phyloP scores from a whole-genome alignment of 2,113 vertebrate genomes.

The Pan paniscus region DNA sequence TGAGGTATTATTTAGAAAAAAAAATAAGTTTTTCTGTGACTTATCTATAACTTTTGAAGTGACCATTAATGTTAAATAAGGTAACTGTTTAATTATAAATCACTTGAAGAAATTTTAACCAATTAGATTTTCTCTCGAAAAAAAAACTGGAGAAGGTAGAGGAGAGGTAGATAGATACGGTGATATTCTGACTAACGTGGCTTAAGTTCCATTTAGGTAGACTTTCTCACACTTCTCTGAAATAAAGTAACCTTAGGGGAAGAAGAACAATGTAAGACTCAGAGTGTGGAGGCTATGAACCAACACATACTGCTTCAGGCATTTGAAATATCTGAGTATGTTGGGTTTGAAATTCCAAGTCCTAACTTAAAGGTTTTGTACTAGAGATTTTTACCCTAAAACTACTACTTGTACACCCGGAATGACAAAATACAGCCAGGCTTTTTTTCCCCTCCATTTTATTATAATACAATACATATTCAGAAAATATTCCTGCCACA shows the following conservation, averaged over 20 bases:
- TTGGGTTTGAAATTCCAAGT: constrained; percentile 11
- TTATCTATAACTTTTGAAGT: neutral
- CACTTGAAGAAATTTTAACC: neutral
- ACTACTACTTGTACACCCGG: neutral
- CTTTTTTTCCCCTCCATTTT: neutral
- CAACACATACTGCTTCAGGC: neutral
- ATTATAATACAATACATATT: neutral
- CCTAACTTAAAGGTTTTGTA: neutral
- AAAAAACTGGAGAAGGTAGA: neutral
- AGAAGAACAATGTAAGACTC: neutral
- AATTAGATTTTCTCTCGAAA: too few relatives aligned
- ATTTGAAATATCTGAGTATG: neutral
- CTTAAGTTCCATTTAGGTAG: neutral
- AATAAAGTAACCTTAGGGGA: neutral
- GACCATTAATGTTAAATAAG: neutral
- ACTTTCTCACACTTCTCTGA: neutral
- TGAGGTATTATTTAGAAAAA: neutral
- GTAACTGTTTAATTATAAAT: neutral
- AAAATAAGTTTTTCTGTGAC: neutral
- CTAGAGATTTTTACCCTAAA: neutral
- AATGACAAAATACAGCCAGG: neutral
- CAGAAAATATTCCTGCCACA: neutral
- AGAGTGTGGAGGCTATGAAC: neutral
- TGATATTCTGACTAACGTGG: neutral
- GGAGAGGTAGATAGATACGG: neutral